phyloP scores from a whole-genome alignment of 2,113 vertebrate genomes.

The Notothenia rossii region DNA sequence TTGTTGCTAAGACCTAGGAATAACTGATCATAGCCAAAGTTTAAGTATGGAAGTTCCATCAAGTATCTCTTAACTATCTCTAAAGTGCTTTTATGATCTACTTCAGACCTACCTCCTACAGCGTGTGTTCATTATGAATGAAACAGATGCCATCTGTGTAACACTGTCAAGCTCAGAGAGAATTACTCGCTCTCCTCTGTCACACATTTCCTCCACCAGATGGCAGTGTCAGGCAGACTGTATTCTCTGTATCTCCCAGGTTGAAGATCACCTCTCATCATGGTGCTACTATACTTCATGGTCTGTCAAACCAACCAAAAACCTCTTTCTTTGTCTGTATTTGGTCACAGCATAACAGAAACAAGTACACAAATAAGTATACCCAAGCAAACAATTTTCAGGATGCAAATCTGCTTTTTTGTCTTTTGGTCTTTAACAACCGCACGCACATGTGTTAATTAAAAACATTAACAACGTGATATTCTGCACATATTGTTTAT shows the following conservation, averaged over 20 bases:
- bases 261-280: not conserved
- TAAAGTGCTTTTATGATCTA: too few relatives aligned
- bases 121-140: not conserved
- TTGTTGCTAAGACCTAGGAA: too few relatives aligned
- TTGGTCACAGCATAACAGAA: not conserved
- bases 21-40: too few relatives aligned
- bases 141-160: not conserved
- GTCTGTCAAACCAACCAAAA: not conserved
- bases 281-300: not conserved
- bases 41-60: too few relatives aligned
- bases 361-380: not conserved
- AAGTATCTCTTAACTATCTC: too few relatives aligned
- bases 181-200: not conserved
- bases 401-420: too few relatives aligned
- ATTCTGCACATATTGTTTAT: not conserved
- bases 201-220: slow-evolving; percentile 41
- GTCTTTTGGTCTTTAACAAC: not conserved
- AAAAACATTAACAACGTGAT: not conserved
- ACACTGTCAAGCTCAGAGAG: not conserved
- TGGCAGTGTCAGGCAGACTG: slow-evolving; percentile 42
- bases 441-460: not conserved
- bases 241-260: not conserved
- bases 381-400: not conserved
- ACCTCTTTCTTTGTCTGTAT: not conserved
- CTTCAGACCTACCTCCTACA: too few relatives aligned